Evolutionary conservation across 2,888 invertebrate species (phyloP), one percentile per base, ranked within the genome.

Genomic region (Agrochola lychnidis): DNA sequence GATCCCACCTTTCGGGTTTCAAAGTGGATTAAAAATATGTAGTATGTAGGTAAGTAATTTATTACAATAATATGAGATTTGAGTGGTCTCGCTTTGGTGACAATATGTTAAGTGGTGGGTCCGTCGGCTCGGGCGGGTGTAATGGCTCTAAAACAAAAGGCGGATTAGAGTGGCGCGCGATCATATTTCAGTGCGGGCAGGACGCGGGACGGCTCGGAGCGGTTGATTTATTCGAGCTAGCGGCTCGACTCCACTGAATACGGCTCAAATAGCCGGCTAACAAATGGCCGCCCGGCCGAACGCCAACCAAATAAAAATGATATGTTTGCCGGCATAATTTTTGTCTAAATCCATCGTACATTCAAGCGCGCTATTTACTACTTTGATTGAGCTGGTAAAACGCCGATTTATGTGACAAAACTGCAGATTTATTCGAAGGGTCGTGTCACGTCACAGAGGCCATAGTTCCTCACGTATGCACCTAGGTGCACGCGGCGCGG

Each of bases 271-370:
- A 88, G 87, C 89, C 84, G 80, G 76, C 90, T 91, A 89, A 92
- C 91, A 88, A 91, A 92, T 91, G 91, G 90, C 87, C 84, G 84
- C 78, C 83, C 87, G 81, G 84, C 84, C 85, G 82, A 89, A 89
- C 82, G 90, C 85, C 89, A 88, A 85, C 90, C 89, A 90, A 91
- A 92, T 91, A 93, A 93, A 93, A 93, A 92, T 92, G 90, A 93
- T 92, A 91, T 91, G 91, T 91, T 88, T 85, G 83, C 79, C 67
- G 82, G 82, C 87, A 90, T 90, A 70, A 90, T 90, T 91, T 90
- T 87, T 87, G 80, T 88, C 78, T 81, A 85, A 88, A 90, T 89
- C 89, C 87, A 67, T 88, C 88, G 84, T 84, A 81, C 77, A 82
- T 86, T 84, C 83, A 81, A 87, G 84, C 78, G 83, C 81, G 80